These are phyloP conservation scores for Neogobius melanostomus DNA, from an alignment of 2,113 vertebrate genomes.

Conservation along the genomic window DNA sequence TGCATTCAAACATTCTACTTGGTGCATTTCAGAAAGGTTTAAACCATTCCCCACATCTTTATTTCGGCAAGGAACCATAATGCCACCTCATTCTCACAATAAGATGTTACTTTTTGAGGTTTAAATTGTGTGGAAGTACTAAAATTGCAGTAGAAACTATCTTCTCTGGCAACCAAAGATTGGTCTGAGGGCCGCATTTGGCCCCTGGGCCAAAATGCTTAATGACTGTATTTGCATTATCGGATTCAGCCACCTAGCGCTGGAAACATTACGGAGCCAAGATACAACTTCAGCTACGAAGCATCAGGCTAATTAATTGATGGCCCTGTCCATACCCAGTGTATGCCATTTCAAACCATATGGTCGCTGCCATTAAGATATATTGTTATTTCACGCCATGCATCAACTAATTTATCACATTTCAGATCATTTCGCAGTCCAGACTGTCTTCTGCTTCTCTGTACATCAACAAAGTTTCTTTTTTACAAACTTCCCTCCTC, in stretches of 20 bases:
- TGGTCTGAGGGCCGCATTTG: too few relatives aligned
- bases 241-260: neutral
- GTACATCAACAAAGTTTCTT: constrained; percentile 20
- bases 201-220: neutral
- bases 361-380: constrained; percentile 5
- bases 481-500: constrained; percentile 13
- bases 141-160: too few relatives aligned
- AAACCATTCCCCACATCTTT: too few relatives aligned
- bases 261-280: neutral
- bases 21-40: too few relatives aligned
- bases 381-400: neutral
- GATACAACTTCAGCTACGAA: neutral
- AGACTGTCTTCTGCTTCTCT: neutral
- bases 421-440: neutral
- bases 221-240: constrained; percentile 7
- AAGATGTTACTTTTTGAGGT: too few relatives aligned
- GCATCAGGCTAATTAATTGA: constrained; percentile 6
- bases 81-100: too few relatives aligned
- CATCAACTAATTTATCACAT: neutral
- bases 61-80: too few relatives aligned
- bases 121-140: too few relatives aligned
- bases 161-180: too few relatives aligned
- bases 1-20: too few relatives aligned
- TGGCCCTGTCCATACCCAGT: neutral
- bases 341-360: constrained; percentile 6